Conservation (phyloP, 2,113 vertebrate species). For the Empidonax traillii region DNA sequence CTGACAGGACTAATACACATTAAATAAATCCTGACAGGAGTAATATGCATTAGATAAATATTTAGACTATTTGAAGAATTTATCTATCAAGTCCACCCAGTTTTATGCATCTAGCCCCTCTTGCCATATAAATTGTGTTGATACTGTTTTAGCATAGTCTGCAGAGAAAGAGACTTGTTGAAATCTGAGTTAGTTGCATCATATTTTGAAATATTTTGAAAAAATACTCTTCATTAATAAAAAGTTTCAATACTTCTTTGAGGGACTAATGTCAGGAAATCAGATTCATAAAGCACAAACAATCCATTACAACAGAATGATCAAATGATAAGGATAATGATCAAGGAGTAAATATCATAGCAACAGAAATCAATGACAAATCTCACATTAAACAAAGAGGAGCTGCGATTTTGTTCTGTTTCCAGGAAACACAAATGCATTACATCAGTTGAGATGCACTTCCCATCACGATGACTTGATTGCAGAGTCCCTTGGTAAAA, state of each 20-base stretch:
- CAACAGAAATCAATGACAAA: slow-evolving; percentile 34
- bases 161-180: background rate
- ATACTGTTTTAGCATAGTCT: background rate
- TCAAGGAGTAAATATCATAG: background rate
- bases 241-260: background rate
- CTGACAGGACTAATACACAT: background rate
- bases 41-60: background rate
- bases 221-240: background rate
- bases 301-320: background rate
- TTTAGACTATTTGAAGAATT: background rate
- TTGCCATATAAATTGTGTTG: background rate
- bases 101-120: background rate
- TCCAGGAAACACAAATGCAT: slow-evolving; percentile 50
- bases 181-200: background rate
- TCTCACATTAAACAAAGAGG: background rate
- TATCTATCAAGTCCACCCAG: background rate
- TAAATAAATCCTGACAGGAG: background rate
- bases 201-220: background rate
- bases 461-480: slow-evolving; percentile 1
- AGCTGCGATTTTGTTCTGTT: background rate
- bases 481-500: slow-evolving; percentile 11
- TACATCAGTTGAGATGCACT: slow-evolving; percentile 52
- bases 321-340: background rate
- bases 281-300: background rate
- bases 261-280: background rate